Base-by-base conservation (phyloP, 1,140 invertebrate species). In the Saccostrea glomerata region DNA sequence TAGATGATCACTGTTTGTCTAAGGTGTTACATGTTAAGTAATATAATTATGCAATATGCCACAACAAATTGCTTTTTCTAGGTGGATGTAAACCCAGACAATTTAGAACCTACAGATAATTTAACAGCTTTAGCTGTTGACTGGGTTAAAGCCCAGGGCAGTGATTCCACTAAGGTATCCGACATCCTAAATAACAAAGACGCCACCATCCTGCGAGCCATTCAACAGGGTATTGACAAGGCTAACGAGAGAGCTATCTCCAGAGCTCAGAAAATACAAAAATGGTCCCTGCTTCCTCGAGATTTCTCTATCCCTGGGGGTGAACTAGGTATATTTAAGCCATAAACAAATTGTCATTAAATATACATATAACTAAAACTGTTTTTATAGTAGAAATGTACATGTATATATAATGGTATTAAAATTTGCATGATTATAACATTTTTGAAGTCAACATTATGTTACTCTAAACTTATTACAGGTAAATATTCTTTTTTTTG, bases 191-290 rank as follows among this genome's bases (percentile, higher is more conserved):
- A 87, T 25, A 77, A 86, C 17, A 87, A 89, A 36, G 90, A 91
- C 60, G 82, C 83, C 20, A 73, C 87, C 11, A 85, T 92, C 12
- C 73, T 90, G 56, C 92, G 93, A 86, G 93, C 92, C 20, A 93
- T 95, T 36, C 93, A 98, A 94, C 96, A 96, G 58, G 98, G 97
- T 30, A 97, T 99, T 86, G 96, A 97, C 87, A 95, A 96, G 90
- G 97, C 97, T 40, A 99, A 99, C 95, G 95, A 96, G 87, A 96
- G 97, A 89, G 97, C 98, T 58, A 97, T 97, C 87, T 98, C 98
- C 9, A 97, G 98, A 95, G 98, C 98, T 85, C 97, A 98, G 92
- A 97, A 96, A 94, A 96, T 99, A 86, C 98, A 98, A 94, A 99
- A 99, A 94, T 98, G 98, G 95, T 95, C 96, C 20, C 96, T 99